Evolutionary conservation across 2,113 vertebrate genomes (phyloP).

Genomic region (Puntigrus tetrazona): DNA sequence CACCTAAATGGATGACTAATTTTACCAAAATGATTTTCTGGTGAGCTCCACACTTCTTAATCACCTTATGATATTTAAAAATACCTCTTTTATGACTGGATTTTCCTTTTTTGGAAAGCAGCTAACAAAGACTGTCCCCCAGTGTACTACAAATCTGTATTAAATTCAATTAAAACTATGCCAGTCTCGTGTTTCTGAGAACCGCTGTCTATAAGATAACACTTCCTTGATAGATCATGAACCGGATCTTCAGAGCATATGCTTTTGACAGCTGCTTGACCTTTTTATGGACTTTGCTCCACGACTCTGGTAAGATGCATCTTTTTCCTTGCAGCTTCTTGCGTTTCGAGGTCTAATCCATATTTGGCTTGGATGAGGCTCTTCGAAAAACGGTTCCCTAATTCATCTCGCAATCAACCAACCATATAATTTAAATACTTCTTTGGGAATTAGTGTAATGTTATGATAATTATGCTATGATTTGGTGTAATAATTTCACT

Average conservation of each 20-base stretch:
- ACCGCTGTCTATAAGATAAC: slow-evolving; percentile 17
- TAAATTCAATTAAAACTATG: slow-evolving; percentile 58
- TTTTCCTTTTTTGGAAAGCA: slow-evolving; percentile 59
- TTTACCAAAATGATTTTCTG: slow-evolving; percentile 65
- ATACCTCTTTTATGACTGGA: slow-evolving; percentile 61
- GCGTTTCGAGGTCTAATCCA: slow-evolving; percentile 67
- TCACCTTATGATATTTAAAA: slow-evolving; percentile 65
- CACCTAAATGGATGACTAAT: slow-evolving; percentile 62
- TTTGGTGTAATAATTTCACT: slow-evolving; percentile 74
- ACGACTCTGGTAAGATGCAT: background rate
- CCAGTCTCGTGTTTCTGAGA: background rate
- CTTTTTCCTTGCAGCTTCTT: slow-evolving; percentile 66
- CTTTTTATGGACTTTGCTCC: slow-evolving; percentile 36
- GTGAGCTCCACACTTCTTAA: slow-evolving; percentile 69
- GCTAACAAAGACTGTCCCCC: slow-evolving; percentile 50
- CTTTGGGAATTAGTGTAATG: slow-evolving; percentile 80
- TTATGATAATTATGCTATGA: slow-evolving; percentile 79
- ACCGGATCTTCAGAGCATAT: background rate
- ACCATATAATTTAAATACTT: slow-evolving; percentile 83
- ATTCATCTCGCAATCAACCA: slow-evolving; percentile 83
- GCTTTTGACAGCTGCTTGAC: slow-evolving; percentile 44
- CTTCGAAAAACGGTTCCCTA: slow-evolving; percentile 69
- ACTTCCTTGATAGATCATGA: background rate
- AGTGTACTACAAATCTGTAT: slow-evolving; percentile 55
- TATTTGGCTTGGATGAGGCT: slow-evolving; percentile 68